Evolutionary conservation across 2,113 vertebrate genomes (phyloP), one percentile per base, ranked within the genome.

Genomic region (Equus przewalskii): DNA sequence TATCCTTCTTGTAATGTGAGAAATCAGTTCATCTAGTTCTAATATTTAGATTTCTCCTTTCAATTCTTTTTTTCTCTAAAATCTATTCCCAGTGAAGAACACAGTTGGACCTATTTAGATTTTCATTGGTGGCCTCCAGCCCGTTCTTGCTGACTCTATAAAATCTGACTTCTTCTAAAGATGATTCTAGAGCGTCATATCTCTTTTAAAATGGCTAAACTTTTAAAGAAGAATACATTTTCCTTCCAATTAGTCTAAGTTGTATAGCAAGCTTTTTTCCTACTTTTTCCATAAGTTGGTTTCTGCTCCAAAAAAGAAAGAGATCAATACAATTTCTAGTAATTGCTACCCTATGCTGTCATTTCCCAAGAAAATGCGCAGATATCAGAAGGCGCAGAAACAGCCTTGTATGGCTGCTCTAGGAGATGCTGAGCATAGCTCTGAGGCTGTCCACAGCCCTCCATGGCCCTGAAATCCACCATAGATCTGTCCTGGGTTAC

Each of bases 191-290:
- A 91, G 75, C 41, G 75, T 64, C 18, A 6, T 19, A 62, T 84
- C 33, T 73, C 44, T 73, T 93, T 80, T 49, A 95, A 70, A 49
- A 19, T 49, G 49, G 41, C 58, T 93, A 33, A 86, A 64, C 24
- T 64, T 92, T 72, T 78, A 64, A 78, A 79, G 51, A 80, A 56
- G 33, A 49, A 5, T 8, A 21, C 5, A 13, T 64, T 88, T 65
- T 83, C 33, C 81, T 97, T 95, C 46, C 64, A 69, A 75, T 70
- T 95, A 64, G 22, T 69, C 72, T 58, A 88, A 69, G 26, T 80
- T 76, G 49, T 26, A 70, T 0, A 51, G 30, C n/a, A 91, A 93
- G 24, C 1, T 41, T 11, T 78, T 41, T 46, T 46, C n/a, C 58
- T 21, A 49, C 36, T 80, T 54, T 51, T 80, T 94, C 6, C 51